Evolutionary conservation across 2,888 invertebrate species (phyloP), one percentile per base, ranked within the genome.

Genomic region (Oasisia sp.): DNA sequence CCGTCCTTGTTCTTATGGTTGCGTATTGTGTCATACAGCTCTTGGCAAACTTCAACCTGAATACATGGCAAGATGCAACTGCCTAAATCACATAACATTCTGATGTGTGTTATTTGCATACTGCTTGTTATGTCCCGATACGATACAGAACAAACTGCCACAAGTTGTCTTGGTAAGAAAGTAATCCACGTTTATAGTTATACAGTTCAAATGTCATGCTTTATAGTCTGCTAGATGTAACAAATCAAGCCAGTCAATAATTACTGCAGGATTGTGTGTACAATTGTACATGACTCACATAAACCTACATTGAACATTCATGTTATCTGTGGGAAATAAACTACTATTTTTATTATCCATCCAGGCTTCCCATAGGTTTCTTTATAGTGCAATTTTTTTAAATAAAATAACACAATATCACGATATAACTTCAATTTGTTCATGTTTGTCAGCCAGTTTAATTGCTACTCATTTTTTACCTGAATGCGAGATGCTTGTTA

Each of bases 1-100:
- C 99, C 99, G 97, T 99, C 99, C 94, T 98, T 98, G 95, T 98
- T 98, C 96, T 99, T 99, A 94, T 98, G 97, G 95, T 98, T 98
- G 93, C 99, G 97, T 94, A 99, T 97, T 0, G 98, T 98, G 95
- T 99, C 99, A 96, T 99, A 99, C 89, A 99, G 96, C 95, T 98
- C 99, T 96, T 99, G 99, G 93, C 97, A 97, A n/a, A 96, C 95
- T 93, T 96, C 96, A 93, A 95, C 94, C 97, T 97, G 94, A 5
- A 74, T 27, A 74, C 27, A 91, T 91, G 12, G 32, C 90, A 90
- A 90, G 44, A 19, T 45, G n/a, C 19, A 91, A 74, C 14, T 74
- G 74, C 27, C 74, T 74, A 74, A 14, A 1, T 74, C 27, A 74
- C 74, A 74, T 7, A 74, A 56, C 56, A 56, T 56, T 11, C 56